Percentiles rank a stretch among this genome's conserved stretches.
These are phyloP conservation scores for Diachasma alloeum DNA, from an alignment of 1,140 invertebrate species.

Conservation along the genomic window DNA sequence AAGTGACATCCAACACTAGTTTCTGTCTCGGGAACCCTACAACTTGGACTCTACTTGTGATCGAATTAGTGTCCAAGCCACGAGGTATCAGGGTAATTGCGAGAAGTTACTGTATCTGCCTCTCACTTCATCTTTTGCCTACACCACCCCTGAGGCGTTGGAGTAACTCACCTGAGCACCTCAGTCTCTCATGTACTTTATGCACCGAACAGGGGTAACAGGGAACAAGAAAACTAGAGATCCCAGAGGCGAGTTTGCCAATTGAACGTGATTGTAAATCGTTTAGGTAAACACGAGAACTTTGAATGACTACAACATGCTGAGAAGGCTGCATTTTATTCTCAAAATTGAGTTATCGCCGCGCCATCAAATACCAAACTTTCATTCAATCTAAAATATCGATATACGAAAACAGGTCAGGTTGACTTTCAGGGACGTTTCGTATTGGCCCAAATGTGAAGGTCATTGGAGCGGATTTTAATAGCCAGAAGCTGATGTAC, in stretches of 20 bases:
- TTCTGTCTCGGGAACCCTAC: conserved; percentile 31
- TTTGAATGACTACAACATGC: neutral
- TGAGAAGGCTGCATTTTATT: neutral
- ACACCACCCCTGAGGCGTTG: neutral
- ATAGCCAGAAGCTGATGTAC: neutral
- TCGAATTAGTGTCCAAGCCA: conserved; percentile 44
- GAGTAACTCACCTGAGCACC: neutral
- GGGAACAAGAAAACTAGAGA: neutral
- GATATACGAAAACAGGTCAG: neutral
- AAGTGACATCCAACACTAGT: conserved; percentile 29
- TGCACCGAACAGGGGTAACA: neutral
- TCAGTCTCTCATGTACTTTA: neutral
- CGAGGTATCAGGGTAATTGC: conserved; percentile 50
- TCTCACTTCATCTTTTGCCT: conserved; percentile 12
- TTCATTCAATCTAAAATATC: neutral
- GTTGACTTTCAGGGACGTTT: neutral
- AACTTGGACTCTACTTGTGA: conserved; percentile 48
- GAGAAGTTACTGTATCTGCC: conserved; percentile 42
- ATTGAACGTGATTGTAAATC: conserved; percentile 12
- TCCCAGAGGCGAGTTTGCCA: neutral
- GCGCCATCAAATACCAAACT: neutral
- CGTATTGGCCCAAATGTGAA: neutral
- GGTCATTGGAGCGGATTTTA: neutral
- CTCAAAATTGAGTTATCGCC: neutral
- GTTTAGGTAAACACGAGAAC: neutral